These are phyloP conservation scores for Fabriciana adippe DNA, from an alignment of 2,888 invertebrate species.

Conservation along the genomic window DNA sequence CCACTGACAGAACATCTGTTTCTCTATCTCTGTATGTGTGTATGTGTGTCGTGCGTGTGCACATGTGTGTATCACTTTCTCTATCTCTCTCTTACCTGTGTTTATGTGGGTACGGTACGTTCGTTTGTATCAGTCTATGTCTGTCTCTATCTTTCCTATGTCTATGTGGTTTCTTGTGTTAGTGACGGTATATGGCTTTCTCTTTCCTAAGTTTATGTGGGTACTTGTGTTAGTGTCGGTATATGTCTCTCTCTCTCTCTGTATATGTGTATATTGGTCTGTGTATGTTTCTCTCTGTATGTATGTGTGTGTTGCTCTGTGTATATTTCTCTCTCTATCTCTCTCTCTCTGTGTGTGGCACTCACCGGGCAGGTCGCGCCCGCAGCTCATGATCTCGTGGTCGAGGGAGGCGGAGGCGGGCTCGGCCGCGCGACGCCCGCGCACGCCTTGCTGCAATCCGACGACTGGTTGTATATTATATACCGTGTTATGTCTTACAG, in stretches of 20 bases:
- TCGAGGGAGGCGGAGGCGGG: slow-evolving; percentile 75
- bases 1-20: background rate
- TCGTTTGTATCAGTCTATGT: background rate
- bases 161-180: background rate
- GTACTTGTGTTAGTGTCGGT: slow-evolving; percentile 2
- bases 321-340: background rate
- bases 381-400: slow-evolving; percentile 79
- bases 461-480: slow-evolving; percentile 56
- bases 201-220: background rate
- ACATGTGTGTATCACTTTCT: too few relatives aligned
- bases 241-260: too few relatives aligned
- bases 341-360: background rate
- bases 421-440: slow-evolving; percentile 56
- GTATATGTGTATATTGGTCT: background rate
- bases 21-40: too few relatives aligned
- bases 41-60: background rate
- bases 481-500: background rate
- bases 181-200: background rate
- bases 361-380: slow-evolving; percentile 66
- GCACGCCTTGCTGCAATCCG: slow-evolving; percentile 64
- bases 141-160: too few relatives aligned
- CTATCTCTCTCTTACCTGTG: too few relatives aligned
- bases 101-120: background rate
- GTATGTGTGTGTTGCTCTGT: background rate
- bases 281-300: background rate